Conservation (phyloP, 30 jellyfish, hydroid and myxozoan species). For the Cassiopea andromeda region DNA sequence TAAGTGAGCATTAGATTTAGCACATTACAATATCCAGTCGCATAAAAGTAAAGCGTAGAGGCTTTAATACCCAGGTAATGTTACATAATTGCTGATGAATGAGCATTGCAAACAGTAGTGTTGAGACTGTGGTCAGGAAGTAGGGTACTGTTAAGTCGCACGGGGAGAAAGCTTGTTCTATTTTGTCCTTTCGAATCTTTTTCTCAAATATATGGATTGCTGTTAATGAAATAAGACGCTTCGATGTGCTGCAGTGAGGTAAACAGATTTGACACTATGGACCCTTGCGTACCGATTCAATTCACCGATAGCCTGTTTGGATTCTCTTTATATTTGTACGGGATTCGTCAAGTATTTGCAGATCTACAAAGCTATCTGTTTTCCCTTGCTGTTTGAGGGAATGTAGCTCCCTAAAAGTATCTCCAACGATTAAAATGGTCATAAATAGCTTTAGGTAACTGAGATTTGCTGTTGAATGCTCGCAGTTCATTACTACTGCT, state of each 20-base stretch:
- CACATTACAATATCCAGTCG: neutral
- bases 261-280: neutral
- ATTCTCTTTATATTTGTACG: neutral
- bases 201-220: neutral
- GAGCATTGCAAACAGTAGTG: neutral
- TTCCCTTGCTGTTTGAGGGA: neutral
- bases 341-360: neutral
- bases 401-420: neutral
- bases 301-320: slow-evolving; percentile 17
- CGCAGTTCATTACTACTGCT: too few relatives aligned
- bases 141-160: neutral
- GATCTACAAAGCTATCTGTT: neutral
- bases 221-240: neutral
- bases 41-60: neutral
- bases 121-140: neutral
- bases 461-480: neutral
- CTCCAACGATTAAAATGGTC: neutral
- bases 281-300: slow-evolving; percentile 3
- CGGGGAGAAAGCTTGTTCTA: neutral
- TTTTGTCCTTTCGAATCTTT: neutral
- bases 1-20: neutral
- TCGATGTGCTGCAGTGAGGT: neutral
- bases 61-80: too few relatives aligned
- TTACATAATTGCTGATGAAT: too few relatives aligned
- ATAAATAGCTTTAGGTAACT: neutral